Base-by-base conservation (phyloP, 2,113 vertebrate genomes). In the Shinisaurus crocodilurus region DNA sequence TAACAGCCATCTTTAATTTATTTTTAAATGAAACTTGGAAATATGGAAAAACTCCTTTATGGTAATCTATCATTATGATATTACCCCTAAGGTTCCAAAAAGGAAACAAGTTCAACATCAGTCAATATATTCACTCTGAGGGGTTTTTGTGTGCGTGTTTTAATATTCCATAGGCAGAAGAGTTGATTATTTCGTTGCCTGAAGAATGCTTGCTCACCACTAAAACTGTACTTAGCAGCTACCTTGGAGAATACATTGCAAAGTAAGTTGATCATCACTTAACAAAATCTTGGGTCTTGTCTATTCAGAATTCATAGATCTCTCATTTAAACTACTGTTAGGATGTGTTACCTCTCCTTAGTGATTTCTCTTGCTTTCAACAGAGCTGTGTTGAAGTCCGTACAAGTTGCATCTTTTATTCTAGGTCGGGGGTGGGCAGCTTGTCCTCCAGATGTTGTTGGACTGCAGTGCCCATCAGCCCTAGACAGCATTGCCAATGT, bases 181-280 rank as follows among this genome's bases (percentile, higher is more conserved):
- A 98, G 86, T 69, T 98, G 93, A 34, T 99, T 27, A 97, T 99
- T 91, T 98, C 98, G 0, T 93, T 99, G 94, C 99, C 99, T 0
- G 97, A 98, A 96, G 97, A 96, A 10, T 99, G 98, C 96, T 97
- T 99, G 85, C 96, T 99, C 89, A 99, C 99, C 69, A 98, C 99
- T 0, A 93, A 93, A 16, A 98, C 98, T 0, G 98, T 99, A 82
- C 97, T 99, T 32, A 90, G 85, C 85, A 99, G 99, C 95, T 97
- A 96, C 95, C 85, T 99, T 93, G 98, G 98, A 63, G 92, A 90
- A 7, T 98, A 98, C 82, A 96, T 99, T 90, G 95, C 92, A 92
- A 97, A 97, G 99, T 99, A 96, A 97, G 97, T 97, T 92, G 60
- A 7, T 23, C n/a, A 29, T 79, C 3, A 0, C 0, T 63, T 80